These are phyloP conservation scores for Hyperoplus immaculatus DNA, from an alignment of 2,797 vertebrate species.

Conservation along the genomic window DNA sequence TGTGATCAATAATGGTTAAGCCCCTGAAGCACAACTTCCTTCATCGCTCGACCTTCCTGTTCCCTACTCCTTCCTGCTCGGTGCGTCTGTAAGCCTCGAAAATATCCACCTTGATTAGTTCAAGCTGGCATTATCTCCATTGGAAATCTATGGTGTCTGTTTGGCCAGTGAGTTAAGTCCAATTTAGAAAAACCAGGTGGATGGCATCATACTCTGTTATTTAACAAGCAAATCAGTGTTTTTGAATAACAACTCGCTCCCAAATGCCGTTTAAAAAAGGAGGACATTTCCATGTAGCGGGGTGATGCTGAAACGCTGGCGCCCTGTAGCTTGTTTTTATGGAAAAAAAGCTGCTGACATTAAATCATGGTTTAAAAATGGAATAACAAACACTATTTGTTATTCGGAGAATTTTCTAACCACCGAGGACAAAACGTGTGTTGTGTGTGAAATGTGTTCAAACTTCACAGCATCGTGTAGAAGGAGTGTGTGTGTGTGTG, in stretches of 20 bases:
- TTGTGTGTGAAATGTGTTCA: constrained; percentile 31
- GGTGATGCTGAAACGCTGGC: constrained; percentile 2
- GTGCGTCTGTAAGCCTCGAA: constrained; percentile 49
- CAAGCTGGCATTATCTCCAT: constrained; percentile 48
- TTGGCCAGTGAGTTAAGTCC: constrained; percentile 31
- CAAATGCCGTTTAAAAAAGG: constrained; percentile 5
- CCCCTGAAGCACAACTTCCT: constrained; percentile 42
- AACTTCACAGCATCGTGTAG: constrained; percentile 12
- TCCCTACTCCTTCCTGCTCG: constrained; percentile 44
- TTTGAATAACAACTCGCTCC: constrained; percentile 3
- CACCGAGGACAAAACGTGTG: constrained; percentile 27
- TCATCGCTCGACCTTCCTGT: constrained; percentile 22
- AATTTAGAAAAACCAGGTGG: constrained; percentile 14
- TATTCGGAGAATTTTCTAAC: constrained; percentile 44
- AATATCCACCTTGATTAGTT: constrained; percentile 63
- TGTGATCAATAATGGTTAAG: constrained; percentile 62
- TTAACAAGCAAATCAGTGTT: constrained; percentile 26
- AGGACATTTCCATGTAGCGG: not conserved
- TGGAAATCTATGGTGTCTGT: constrained; percentile 45
- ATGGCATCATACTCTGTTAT: constrained; percentile 14
- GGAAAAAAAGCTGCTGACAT: constrained; percentile 5
- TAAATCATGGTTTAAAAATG: constrained; percentile 41
- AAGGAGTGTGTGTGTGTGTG: constrained; percentile 18
- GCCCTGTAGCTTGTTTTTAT: constrained; percentile 3
- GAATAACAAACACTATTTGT: constrained; percentile 49